Evolutionary conservation across 2,113 vertebrate species (phyloP).

Genomic region (Arizona elegans): DNA sequence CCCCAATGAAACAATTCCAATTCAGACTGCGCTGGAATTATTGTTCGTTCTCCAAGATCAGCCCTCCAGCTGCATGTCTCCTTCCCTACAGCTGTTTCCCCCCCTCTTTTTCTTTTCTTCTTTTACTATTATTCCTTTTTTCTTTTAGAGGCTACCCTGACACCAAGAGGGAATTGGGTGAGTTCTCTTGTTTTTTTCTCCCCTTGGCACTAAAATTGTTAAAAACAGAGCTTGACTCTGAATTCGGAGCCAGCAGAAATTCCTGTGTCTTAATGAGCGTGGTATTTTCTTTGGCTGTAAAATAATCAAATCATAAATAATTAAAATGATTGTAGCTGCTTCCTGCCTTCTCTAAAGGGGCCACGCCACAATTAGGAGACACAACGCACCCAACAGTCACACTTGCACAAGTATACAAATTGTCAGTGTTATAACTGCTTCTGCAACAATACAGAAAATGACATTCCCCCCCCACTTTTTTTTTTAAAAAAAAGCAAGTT

Average conservation of each 20-base stretch:
- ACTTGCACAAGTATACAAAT: not conserved
- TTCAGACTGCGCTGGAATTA: constrained; percentile 44
- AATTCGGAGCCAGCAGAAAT: constrained; percentile 55
- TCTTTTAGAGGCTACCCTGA: constrained; percentile 32
- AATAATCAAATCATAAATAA: constrained; percentile 31
- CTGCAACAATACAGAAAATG: not conserved
- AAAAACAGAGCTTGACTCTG: constrained; percentile 49
- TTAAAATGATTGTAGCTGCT: not conserved
- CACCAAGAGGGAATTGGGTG: constrained; percentile 31
- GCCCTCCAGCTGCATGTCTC: not conserved
- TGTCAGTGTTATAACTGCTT: not conserved
- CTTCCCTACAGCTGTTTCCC: constrained; percentile 32
- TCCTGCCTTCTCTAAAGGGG: not conserved
- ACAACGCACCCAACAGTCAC: not conserved
- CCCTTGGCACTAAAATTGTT: constrained; percentile 15
- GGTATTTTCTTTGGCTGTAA: constrained; percentile 21
- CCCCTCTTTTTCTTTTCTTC: constrained; percentile 32
- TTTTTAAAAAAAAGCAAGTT: not conserved
- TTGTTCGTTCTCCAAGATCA: constrained; percentile 43
- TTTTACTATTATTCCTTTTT: constrained; percentile 28
- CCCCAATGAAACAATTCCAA: constrained; percentile 27
- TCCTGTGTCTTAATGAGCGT: constrained; percentile 14
- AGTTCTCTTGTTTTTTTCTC: constrained; percentile 7
- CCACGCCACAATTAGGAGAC: not conserved
- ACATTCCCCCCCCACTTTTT: too few species aligned